Conservation (phyloP, 2,113 vertebrate species). For the Sciurus niger region DNA sequence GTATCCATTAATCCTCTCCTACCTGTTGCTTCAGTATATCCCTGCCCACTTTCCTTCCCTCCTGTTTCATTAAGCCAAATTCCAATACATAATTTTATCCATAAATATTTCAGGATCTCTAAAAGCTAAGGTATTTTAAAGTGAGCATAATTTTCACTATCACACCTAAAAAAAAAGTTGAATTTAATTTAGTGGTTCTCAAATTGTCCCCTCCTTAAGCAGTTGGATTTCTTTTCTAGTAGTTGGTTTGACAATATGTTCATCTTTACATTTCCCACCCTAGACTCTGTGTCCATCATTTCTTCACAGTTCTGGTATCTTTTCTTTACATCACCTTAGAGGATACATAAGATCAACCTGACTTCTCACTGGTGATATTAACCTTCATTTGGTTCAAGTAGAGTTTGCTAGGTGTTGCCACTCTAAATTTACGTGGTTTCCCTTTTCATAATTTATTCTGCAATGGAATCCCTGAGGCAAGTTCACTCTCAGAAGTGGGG, state of each 20-base stretch:
- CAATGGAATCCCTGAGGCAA: neutral
- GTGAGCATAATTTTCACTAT: neutral
- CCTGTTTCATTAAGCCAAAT: neutral
- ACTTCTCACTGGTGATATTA: neutral
- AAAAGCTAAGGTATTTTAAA: neutral
- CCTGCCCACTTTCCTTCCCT: neutral
- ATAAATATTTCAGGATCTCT: neutral
- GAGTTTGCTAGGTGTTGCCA: neutral
- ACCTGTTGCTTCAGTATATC: neutral
- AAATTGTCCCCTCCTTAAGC: neutral
- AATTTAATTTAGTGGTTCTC: neutral
- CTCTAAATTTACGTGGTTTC: neutral
- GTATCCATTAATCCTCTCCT: neutral
- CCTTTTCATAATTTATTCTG: neutral
- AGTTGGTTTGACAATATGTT: neutral
- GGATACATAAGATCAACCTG: neutral
- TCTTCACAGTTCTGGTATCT: neutral
- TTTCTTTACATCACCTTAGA: neutral
- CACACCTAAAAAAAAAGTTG: neutral
- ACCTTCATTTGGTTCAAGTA: neutral
- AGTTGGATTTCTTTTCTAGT: neutral
- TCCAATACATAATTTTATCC: neutral
- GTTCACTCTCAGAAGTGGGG: neutral
- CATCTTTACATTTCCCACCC: neutral
- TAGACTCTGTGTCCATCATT: neutral